These are phyloP conservation scores for Caenorhabditis sp. DNA, from an alignment of 2,888 invertebrate genomes.

Conservation along the genomic window DNA sequence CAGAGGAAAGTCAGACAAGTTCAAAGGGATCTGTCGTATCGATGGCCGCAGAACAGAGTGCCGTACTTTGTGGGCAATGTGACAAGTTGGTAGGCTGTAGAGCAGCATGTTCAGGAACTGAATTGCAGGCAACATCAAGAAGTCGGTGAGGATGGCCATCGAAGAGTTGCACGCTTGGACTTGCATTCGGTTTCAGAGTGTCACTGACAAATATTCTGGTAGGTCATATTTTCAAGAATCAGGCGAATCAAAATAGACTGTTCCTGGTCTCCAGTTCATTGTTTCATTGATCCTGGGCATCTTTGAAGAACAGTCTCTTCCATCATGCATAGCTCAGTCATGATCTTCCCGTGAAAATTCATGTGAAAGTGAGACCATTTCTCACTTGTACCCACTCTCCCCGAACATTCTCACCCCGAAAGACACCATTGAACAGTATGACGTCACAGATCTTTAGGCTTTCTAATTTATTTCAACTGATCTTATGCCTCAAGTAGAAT, in stretches of 20 bases:
- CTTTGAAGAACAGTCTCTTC: neutral
- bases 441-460: constrained; percentile 53
- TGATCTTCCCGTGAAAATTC: neutral
- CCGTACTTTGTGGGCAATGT: constrained; percentile 61
- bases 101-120: neutral
- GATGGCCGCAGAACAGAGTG: constrained; percentile 61
- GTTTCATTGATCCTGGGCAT: neutral
- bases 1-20: constrained; percentile 66
- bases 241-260: neutral
- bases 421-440: constrained; percentile 27
- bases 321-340: neutral
- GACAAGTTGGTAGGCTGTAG: constrained; percentile 44
- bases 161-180: constrained; percentile 47
- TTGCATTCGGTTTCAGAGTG: constrained; percentile 50
- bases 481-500: neutral
- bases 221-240: too few species aligned
- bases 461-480: neutral
- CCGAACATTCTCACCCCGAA: constrained; percentile 25
- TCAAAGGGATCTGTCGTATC: constrained; percentile 62
- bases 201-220: constrained; percentile 30
- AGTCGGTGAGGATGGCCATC: constrained; percentile 57
- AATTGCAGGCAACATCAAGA: constrained; percentile 42
- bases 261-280: constrained; percentile 5
- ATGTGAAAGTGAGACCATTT: constrained; percentile 18
- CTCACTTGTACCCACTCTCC: constrained; percentile 23